Base-by-base conservation (phyloP, 30 jellyfish, hydroid and myxozoan species). In the Hydractinia echinata region DNA sequence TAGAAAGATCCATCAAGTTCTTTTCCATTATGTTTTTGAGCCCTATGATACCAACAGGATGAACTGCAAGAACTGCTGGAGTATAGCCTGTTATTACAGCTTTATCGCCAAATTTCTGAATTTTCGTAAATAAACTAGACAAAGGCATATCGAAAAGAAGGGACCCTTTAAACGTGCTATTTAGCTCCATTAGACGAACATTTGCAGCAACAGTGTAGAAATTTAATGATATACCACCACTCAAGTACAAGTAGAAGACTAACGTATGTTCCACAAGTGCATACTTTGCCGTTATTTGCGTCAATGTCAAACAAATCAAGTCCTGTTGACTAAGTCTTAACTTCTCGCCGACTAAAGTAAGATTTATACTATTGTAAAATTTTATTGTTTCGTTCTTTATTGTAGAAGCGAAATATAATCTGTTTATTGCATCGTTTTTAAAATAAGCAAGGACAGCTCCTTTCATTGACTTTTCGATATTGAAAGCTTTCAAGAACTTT, bases 171-270 rank as follows among this genome's bases (percentile, higher is more conserved):
- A 64, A 13, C 1, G 74, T 6, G 39, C 19, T 51, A n/a, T 44
- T n/a, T 7, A 64, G 9, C 19, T 64, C 39, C 39, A 7, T 64
- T 13, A 64, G 74, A 64, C 51, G 74, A n/a, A 64, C 19, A n/a
- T 9, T 13, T 64, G 74, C 19, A 7, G 39, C 19, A n/a, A 13
- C 74, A 13, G 19, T 64, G 10, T n/a, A 7, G 16, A 64, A 44
- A 4, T 64, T 64, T 6, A 7, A 0, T 64, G 19, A n/a, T 51
- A 64, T 6, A 44, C 19, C 7, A n/a, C 19, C 39, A 44, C 74
- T n/a, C 74, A n/a, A n/a, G 74, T 64, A 64, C 19, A 64, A 13
- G 74, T 13, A n/a, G 74, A 64, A 7, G 74, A 64, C 8, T 64
- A 51, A 64, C 74, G 10, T 7, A n/a, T 64, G 51, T n/a, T 44